Evolutionary conservation across 2,888 invertebrate genomes (phyloP).

Genomic region (Xestia ashworthii): DNA sequence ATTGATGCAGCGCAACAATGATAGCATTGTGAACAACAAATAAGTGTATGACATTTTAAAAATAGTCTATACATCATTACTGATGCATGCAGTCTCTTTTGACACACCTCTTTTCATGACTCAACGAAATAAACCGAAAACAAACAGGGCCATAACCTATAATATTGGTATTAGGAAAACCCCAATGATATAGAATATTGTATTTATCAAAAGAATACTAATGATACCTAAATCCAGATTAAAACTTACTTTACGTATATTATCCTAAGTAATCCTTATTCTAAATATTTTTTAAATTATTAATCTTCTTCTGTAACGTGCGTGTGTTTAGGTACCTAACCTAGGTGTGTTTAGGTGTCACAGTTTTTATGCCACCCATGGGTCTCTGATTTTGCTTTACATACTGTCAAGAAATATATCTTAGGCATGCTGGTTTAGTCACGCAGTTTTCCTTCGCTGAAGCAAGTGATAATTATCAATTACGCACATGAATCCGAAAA

Average conservation of each 20-base stretch:
- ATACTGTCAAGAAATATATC: no score
- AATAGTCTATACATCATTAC: not conserved
- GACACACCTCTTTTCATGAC: conserved; percentile 17
- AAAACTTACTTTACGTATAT: not conserved
- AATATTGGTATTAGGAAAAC: not conserved
- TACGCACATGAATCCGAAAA: no score
- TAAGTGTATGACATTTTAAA: not conserved
- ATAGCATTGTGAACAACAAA: not conserved
- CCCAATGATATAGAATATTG: not conserved
- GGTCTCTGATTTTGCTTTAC: no score
- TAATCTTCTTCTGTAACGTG: no score
- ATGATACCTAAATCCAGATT: not conserved
- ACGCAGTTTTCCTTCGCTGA: no score
- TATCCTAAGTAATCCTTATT: not conserved
- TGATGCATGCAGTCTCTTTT: not conserved
- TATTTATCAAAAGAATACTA: not conserved
- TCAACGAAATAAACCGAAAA: not conserved
- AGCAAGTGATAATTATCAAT: no score
- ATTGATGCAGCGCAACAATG: not conserved
- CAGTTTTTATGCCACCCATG: no score
- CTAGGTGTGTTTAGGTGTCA: no score
- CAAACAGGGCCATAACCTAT: not conserved
- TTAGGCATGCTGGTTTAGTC: no score
- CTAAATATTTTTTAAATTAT: not conserved
- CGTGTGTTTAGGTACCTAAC: no score